phyloP scores from a whole-genome alignment of 2,888 invertebrate genomes.

The Drosophila monieri region DNA sequence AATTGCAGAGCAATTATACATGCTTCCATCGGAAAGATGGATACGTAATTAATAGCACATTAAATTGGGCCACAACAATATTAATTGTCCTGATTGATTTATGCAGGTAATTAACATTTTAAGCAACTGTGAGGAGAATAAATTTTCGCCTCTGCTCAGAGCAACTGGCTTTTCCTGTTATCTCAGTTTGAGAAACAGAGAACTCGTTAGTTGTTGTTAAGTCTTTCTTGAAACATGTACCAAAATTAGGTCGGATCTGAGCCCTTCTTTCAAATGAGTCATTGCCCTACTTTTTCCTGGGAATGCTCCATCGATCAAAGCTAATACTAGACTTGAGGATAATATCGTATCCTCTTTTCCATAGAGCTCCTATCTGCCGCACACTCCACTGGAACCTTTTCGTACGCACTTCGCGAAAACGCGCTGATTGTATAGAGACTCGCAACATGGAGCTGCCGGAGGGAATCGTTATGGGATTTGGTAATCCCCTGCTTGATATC shows the following conservation, averaged over 20 bases:
- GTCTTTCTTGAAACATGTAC: constrained; percentile 6
- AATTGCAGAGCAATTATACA: constrained; percentile 50
- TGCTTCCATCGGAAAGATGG: constrained; percentile 57
- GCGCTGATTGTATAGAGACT: neutral
- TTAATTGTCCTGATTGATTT: constrained; percentile 64
- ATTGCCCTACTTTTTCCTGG: neutral
- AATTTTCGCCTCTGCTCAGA: constrained; percentile 18
- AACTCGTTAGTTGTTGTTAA: neutral
- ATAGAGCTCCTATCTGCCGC: neutral
- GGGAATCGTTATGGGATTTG: constrained; percentile 61
- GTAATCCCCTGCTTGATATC: constrained; percentile 67
- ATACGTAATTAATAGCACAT: constrained; percentile 70
- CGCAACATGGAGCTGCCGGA: constrained; percentile 49
- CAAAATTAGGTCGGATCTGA: constrained; percentile 1
- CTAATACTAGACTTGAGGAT: neutral
- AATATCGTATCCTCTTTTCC: neutral
- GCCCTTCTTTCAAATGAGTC: neutral
- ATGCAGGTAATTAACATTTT: constrained; percentile 65
- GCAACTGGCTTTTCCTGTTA: neutral
- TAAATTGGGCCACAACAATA: constrained; percentile 68
- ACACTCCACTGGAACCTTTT: too few species aligned
- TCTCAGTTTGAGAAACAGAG: neutral
- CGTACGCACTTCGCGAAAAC: neutral
- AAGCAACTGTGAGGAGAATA: constrained; percentile 28
- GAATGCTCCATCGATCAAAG: constrained; percentile 2